Evolutionary conservation across 1,140 invertebrate species (phyloP).

Genomic region (Melanaphis sacchari): DNA sequence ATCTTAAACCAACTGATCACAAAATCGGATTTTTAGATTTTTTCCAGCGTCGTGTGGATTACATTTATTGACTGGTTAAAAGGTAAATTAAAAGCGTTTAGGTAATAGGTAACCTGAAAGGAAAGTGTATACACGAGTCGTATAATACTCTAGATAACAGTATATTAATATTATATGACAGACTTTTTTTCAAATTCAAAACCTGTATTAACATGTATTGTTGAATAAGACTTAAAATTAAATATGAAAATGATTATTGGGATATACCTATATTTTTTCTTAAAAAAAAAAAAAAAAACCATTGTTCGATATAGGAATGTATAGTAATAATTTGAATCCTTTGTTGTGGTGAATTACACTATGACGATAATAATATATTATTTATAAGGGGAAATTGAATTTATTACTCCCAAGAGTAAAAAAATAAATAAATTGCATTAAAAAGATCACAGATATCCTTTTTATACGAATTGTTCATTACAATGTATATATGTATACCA

Average conservation of each 20-base stretch:
- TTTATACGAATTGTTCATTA: background rate
- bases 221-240: background rate
- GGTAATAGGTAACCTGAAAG: background rate
- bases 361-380: constrained; percentile 12
- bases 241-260: background rate
- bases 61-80: background rate
- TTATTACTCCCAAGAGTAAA: background rate
- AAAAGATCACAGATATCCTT: constrained; percentile 4
- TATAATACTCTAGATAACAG: background rate
- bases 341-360: constrained; percentile 20
- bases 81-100: background rate
- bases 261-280: background rate
- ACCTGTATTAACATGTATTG: background rate
- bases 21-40: background rate
- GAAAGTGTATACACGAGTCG: background rate
- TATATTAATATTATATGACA: background rate
- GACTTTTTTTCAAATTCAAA: background rate
- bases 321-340: background rate
- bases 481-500: background rate
- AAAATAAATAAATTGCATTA: constrained; percentile 20
- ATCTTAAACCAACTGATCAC: background rate
- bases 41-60: background rate
- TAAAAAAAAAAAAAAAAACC: background rate
- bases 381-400: background rate
- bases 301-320: background rate